Evolutionary conservation across 1,140 invertebrate species (phyloP).

Genomic region (Solen grandis): DNA sequence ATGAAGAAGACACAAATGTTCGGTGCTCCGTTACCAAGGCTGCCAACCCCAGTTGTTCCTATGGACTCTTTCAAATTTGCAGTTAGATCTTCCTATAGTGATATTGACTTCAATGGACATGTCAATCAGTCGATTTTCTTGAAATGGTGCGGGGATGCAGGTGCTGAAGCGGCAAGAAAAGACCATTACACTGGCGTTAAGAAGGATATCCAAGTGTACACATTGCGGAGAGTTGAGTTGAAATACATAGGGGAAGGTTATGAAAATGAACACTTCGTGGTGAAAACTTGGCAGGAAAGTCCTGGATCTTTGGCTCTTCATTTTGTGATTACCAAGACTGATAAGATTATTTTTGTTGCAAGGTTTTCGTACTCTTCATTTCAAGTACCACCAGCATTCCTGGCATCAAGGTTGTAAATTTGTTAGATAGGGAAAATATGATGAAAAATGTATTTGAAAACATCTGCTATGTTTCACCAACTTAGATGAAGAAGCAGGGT

Average conservation of each 20-base stretch:
- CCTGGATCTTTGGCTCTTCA: neutral
- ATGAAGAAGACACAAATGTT: constrained; percentile 4
- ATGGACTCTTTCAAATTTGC: constrained; percentile 15
- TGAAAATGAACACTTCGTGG: constrained; percentile 15
- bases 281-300: constrained; percentile 43
- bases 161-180: constrained; percentile 35
- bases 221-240: constrained; percentile 2
- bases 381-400: too few species aligned
- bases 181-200: constrained; percentile 26
- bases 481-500: too few species aligned
- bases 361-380: constrained; percentile 26
- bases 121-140: constrained; percentile 50
- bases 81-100: constrained; percentile 15
- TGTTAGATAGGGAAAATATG: too few species aligned
- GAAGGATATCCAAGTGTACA: constrained; percentile 33
- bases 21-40: too few species aligned
- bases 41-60: constrained; percentile 21
- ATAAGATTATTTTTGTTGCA: constrained; percentile 9
- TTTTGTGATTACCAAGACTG: constrained; percentile 30
- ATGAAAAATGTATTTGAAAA: too few species aligned
- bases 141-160: constrained; percentile 50
- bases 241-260: constrained; percentile 42
- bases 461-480: too few species aligned
- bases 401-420: too few species aligned
- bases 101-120: constrained; percentile 48